Percentiles rank a stretch among this genome's conserved stretches.
Evolutionary conservation across 2,113 vertebrate genomes (phyloP).

Genomic region (Dipodomys spectabilis): DNA sequence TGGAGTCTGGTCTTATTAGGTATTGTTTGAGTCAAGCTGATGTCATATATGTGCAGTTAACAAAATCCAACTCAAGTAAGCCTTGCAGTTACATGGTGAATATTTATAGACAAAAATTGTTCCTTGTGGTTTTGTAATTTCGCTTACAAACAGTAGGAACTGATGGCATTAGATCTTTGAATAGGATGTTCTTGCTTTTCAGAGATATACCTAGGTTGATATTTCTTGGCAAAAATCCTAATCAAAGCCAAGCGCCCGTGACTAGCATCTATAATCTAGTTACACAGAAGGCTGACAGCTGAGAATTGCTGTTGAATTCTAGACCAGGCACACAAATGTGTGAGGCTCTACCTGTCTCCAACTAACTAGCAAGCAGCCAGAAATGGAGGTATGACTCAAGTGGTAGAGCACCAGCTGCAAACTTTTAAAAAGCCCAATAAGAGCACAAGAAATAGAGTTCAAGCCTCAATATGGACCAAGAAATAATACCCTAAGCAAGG

Average conservation of each 20-base stretch:
- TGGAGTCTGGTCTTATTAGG: neutral
- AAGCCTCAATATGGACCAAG: too few relatives aligned
- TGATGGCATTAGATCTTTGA: neutral
- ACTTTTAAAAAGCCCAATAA: too few relatives aligned
- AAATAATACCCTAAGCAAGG: neutral
- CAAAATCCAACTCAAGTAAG: neutral
- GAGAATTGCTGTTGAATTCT: too few relatives aligned
- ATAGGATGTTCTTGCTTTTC: neutral
- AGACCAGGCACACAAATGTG: too few relatives aligned
- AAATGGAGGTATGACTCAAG: too few relatives aligned
- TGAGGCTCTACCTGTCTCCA: too few relatives aligned
- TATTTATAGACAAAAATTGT: constrained; percentile 15
- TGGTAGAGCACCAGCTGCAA: too few relatives aligned
- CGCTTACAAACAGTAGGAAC: neutral
- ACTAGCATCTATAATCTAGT: too few relatives aligned
- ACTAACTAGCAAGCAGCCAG: too few relatives aligned
- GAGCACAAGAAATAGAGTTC: too few relatives aligned
- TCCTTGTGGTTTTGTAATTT: constrained; percentile 14
- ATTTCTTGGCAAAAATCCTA: constrained; percentile 9
- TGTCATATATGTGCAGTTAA: neutral
- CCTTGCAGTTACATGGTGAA: neutral
- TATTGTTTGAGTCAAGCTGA: neutral
- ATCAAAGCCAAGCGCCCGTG: too few relatives aligned
- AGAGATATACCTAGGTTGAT: neutral
- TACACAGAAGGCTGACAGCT: too few relatives aligned